Evolutionary conservation across 2,113 vertebrate species (phyloP), one percentile per base, ranked within the genome.

Genomic region (Melanerpes aurifrons): DNA sequence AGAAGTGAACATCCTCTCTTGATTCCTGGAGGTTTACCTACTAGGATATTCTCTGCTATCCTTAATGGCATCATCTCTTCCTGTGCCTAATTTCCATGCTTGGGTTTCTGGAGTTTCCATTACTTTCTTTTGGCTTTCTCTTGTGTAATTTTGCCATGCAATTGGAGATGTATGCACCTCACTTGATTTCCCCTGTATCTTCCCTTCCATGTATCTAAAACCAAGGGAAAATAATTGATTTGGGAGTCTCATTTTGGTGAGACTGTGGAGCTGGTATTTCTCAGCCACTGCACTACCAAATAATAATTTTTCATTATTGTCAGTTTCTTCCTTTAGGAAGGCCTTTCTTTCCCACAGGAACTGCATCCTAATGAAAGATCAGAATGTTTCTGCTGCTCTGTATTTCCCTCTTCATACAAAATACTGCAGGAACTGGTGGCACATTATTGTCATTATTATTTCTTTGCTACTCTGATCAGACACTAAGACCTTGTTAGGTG

Each of bases 351-450:
- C 19, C 25, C 57, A 37, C 45, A 78, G 70, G 48, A 83, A 48
- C 45, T 84, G 78, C 86, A 9, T 78, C 54, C 47, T 88, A 79
- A 66, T 54, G 25, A 87, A 89, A 86, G 40, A 26, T 47, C 15
- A 72, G 63, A 70, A 80, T 62, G 80, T 84, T 94, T 92, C 67
- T 93, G 78, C 83, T 88, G 69, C 70, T 85, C 90, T 80, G 9
- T 58, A 29, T 67, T 47, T 77, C 53, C 26, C 35, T 77, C 75
- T 91, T 90, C 2, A 0, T 74, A 70, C 26, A 62, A 83, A 61
- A 53, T 40, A 29, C 48, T 75, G 80, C 74, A 70, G 79, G 57
- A 82, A 56, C 24, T 47, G 88, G 31, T 74, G 58, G 25, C 58
- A 56, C 56, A 22, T 66, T 48, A 37, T 73, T 31, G 16, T 68